These are phyloP conservation scores for Uria aalge DNA, from an alignment of 2,113 vertebrate species.

Conservation along the genomic window DNA sequence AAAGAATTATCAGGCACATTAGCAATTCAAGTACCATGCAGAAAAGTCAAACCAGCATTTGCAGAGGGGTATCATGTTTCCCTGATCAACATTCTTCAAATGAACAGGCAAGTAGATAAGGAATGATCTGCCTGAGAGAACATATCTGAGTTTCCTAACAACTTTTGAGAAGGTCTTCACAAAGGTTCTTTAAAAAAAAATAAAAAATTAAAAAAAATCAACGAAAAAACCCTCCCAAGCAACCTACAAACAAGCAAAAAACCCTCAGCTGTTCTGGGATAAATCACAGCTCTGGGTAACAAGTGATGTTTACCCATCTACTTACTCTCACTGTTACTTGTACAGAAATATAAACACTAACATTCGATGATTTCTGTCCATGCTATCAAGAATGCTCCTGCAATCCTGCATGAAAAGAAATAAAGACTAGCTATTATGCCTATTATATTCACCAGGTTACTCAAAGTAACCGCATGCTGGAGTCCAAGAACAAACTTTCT, in stretches of 20 bases:
- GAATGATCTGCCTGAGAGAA: neutral
- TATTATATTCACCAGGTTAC: neutral
- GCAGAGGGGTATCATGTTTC: neutral
- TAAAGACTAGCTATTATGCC: neutral
- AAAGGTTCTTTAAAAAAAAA: neutral
- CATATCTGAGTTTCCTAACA: neutral
- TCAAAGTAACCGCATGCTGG: neutral
- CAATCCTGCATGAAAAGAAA: neutral
- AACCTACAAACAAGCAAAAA: neutral
- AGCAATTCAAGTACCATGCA: neutral
- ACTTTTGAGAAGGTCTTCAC: neutral
- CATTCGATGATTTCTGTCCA: neutral
- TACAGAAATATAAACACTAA: neutral
- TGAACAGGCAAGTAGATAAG: neutral
- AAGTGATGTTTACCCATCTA: neutral
- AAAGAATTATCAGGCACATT: neutral
- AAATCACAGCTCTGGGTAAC: neutral
- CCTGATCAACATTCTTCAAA: neutral
- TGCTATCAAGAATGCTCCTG: neutral
- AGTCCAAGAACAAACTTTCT: neutral
- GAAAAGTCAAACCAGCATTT: neutral
- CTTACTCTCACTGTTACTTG: neutral
- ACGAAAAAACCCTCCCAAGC: neutral
- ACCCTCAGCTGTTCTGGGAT: neutral
- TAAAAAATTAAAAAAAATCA: no score